These are phyloP conservation scores for Tauraco erythrolophus DNA, from an alignment of 2,113 vertebrate species.

Conservation along the genomic window DNA sequence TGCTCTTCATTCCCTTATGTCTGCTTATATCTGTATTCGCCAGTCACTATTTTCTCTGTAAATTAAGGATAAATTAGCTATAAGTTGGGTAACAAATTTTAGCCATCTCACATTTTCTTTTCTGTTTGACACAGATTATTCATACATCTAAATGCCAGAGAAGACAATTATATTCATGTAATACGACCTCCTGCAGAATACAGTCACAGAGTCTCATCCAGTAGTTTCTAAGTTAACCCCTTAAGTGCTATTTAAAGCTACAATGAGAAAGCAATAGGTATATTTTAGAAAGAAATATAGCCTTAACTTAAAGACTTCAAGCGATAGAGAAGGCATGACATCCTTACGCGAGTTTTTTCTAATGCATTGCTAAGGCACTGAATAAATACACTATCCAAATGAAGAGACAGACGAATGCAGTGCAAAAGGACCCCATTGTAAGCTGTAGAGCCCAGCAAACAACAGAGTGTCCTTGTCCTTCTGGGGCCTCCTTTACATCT, in stretches of 20 bases:
- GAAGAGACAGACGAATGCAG: not conserved
- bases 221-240: conserved; percentile 17
- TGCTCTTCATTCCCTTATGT: conserved; percentile 4
- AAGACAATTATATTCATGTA: conserved; percentile 42
- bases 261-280: not conserved
- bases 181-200: conserved; percentile 40
- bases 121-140: conserved; percentile 18
- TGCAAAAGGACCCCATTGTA: not conserved
- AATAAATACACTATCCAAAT: not conserved
- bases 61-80: conserved; percentile 33
- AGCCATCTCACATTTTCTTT: conserved; percentile 21
- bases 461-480: not conserved
- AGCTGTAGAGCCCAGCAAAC: not conserved
- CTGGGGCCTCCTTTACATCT: not conserved
- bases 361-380: not conserved
- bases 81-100: conserved; percentile 30
- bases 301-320: not conserved
- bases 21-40: not conserved
- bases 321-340: not conserved
- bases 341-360: not conserved
- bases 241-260: not conserved
- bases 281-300: not conserved
- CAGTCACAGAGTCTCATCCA: not conserved
- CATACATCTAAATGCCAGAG: not conserved
- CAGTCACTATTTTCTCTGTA: conserved; percentile 8